These are phyloP conservation scores for Lasioglossum albipes DNA, from an alignment of 1,140 invertebrate genomes.

Conservation along the genomic window DNA sequence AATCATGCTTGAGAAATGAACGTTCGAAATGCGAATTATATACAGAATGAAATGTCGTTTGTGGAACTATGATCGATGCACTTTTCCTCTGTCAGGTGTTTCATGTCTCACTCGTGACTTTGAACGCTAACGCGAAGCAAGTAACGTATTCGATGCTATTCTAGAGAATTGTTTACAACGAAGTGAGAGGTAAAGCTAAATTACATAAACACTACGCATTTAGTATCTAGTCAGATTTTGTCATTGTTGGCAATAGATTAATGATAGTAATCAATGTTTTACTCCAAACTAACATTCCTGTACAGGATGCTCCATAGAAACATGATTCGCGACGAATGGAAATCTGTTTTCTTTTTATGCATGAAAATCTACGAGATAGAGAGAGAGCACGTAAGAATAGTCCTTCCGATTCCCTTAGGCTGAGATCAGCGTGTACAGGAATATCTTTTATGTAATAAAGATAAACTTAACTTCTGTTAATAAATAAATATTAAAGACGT, in stretches of 20 bases:
- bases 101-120: not conserved
- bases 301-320: constrained; percentile 53
- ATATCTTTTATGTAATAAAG: constrained; percentile 57
- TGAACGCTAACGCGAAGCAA: constrained; percentile 33
- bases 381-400: constrained; percentile 61
- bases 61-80: constrained; percentile 12
- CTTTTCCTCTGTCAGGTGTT: not conserved
- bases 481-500: constrained; percentile 63
- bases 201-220: constrained; percentile 33
- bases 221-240: constrained; percentile 51
- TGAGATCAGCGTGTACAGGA: constrained; percentile 63
- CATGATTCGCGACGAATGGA: constrained; percentile 12
- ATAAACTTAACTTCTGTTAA: constrained; percentile 61
- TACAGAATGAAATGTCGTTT: constrained; percentile 44
- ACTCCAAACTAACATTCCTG: constrained; percentile 56
- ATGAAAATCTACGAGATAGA: constrained; percentile 8
- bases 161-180: constrained; percentile 48
- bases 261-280: constrained; percentile 52
- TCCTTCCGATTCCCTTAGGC: constrained; percentile 22
- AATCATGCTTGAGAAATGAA: constrained; percentile 28
- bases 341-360: constrained; percentile 3
- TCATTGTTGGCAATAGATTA: constrained; percentile 56
- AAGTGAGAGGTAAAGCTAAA: constrained; percentile 52
- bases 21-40: constrained; percentile 32
- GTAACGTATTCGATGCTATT: constrained; percentile 22